A percentile compares a stretch with the other conserved stretches of the same genome.
phyloP scores from a whole-genome alignment of 2,888 invertebrate genomes.

The Eupithecia abbreviata region DNA sequence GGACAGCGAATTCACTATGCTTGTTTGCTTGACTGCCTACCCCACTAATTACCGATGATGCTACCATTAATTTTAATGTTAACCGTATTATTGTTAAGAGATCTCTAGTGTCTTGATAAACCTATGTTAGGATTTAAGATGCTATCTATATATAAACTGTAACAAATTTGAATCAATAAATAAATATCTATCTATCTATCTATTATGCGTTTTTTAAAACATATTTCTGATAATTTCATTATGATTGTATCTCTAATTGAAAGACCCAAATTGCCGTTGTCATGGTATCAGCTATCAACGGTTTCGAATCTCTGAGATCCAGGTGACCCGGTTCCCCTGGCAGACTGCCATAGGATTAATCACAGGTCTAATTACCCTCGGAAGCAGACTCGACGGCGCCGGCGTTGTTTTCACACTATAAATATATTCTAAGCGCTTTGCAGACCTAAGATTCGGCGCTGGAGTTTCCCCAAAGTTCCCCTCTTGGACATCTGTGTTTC shows the following conservation, averaged over 20 bases:
- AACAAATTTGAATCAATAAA: too few species aligned
- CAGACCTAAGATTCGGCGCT: neutral
- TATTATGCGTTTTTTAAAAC: neutral
- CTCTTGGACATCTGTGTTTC: neutral
- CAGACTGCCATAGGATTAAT: slow-evolving; percentile 22
- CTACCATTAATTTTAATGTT: too few species aligned
- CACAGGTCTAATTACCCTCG: slow-evolving; percentile 23
- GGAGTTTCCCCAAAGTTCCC: neutral
- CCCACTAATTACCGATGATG: too few species aligned
- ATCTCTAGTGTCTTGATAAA: too few species aligned
- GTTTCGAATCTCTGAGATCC: slow-evolving; percentile 14
- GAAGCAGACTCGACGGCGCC: slow-evolving; percentile 28
- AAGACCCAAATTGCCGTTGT: slow-evolving; percentile 4
- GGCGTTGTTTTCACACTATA: slow-evolving; percentile 3
- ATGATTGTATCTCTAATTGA: neutral
- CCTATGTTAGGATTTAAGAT: too few species aligned
- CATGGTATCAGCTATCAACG: slow-evolving; percentile 23
- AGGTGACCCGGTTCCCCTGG: slow-evolving; percentile 31
- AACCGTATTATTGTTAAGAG: too few species aligned
- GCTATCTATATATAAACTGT: too few species aligned
- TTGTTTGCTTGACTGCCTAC: too few species aligned
- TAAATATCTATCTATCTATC: too few species aligned
- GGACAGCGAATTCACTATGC: too few species aligned
- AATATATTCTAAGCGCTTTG: slow-evolving; percentile 1
- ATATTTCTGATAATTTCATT: neutral